Conservation (phyloP, 2,797 vertebrate species). For the Lutjanus campechanus region DNA sequence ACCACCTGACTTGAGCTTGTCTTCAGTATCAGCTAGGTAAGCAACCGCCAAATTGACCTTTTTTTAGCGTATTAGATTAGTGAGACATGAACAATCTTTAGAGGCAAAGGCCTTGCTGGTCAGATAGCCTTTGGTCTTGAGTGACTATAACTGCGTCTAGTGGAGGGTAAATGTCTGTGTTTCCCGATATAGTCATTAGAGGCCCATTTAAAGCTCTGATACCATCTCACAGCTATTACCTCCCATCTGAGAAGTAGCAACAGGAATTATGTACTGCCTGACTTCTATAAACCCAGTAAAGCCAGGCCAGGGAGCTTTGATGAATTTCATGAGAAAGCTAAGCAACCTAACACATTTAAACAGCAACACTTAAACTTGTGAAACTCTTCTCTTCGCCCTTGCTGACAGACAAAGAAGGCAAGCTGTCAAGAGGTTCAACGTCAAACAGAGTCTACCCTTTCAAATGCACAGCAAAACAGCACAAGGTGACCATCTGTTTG, state of each 20-base stretch:
- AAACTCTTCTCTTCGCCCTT: neutral
- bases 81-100: constrained; percentile 40
- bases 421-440: constrained; percentile 6
- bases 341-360: neutral
- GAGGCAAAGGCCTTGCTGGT: constrained; percentile 28
- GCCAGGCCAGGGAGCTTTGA: neutral
- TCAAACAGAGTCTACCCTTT: constrained; percentile 30
- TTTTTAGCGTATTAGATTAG: constrained; percentile 28
- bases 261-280: constrained; percentile 42
- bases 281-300: constrained; percentile 33
- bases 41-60: neutral
- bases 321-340: constrained; percentile 1
- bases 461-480: constrained; percentile 28
- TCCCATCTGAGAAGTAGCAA: constrained; percentile 49
- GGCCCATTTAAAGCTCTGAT: constrained; percentile 69
- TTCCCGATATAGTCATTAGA: constrained; percentile 71
- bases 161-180: constrained; percentile 63
- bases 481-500: constrained; percentile 48
- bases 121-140: constrained; percentile 50
- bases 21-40: neutral
- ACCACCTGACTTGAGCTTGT: neutral
- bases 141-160: constrained; percentile 49
- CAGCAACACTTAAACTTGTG: neutral
- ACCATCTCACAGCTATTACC: constrained; percentile 70
- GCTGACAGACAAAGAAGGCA: neutral